Conservation (phyloP, 2,888 invertebrate genomes). For the Lepidochrysops patricia region DNA sequence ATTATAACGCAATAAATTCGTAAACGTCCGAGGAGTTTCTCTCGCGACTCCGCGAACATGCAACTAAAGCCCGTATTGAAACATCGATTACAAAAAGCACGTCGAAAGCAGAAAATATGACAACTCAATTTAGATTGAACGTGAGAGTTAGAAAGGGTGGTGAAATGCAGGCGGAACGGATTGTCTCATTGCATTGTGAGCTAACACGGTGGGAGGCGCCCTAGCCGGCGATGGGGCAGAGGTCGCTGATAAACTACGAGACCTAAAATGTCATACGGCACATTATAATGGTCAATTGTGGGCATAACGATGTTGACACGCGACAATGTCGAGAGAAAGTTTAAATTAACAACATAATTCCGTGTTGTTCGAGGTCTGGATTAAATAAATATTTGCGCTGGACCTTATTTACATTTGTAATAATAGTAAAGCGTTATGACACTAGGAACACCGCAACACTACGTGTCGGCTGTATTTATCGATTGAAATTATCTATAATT, state of each 20-base stretch:
- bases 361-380: slow-evolving; percentile 11
- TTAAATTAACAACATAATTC: slow-evolving; percentile 34
- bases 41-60: slow-evolving; percentile 14
- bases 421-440: slow-evolving; percentile 18
- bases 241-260: slow-evolving; percentile 35
- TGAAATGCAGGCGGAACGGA: slow-evolving; percentile 57
- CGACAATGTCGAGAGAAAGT: slow-evolving; percentile 42
- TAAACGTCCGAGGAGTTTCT: slow-evolving; percentile 5
- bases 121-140: slow-evolving; percentile 62
- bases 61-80: slow-evolving; percentile 19
- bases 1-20: slow-evolving; percentile 52
- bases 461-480: background rate
- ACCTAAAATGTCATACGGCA: slow-evolving; percentile 35
- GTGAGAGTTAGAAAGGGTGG: slow-evolving; percentile 51
- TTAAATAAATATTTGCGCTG: slow-evolving; percentile 25
- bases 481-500: background rate
- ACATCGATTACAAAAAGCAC: slow-evolving; percentile 14
- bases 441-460: slow-evolving; percentile 2
- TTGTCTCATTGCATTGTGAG: slow-evolving; percentile 44
- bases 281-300: slow-evolving; percentile 32
- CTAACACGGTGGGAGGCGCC: slow-evolving; percentile 35
- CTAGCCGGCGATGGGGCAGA: slow-evolving; percentile 34
- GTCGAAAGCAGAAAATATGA: slow-evolving; percentile 55
- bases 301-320: slow-evolving; percentile 30
- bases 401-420: slow-evolving; percentile 14